These are phyloP conservation scores for Parapristionchus giblindavisi DNA, from an alignment of 2,888 invertebrate species.

Conservation along the genomic window DNA sequence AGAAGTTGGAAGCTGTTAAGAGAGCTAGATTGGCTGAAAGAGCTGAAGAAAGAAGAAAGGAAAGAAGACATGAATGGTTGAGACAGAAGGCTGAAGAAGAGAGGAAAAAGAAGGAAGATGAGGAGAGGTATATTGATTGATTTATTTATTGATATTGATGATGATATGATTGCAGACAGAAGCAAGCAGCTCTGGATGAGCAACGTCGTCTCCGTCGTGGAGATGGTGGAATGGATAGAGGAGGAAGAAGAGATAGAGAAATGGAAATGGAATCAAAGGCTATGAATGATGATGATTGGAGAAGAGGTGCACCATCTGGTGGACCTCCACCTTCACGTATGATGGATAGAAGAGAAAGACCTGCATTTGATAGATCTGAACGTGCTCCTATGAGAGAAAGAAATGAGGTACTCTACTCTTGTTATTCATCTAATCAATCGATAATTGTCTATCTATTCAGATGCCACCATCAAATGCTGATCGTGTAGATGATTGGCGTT, in stretches of 20 bases:
- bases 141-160: too few relatives aligned
- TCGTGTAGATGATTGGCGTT: constrained; percentile 29
- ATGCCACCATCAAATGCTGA: constrained; percentile 10
- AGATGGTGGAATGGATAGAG: constrained; percentile 7
- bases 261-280: constrained; percentile 11
- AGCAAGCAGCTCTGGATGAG: constrained; percentile 48
- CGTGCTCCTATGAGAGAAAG: constrained; percentile 31
- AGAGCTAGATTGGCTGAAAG: constrained; percentile 50
- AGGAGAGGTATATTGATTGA: constrained; percentile 48
- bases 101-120: constrained; percentile 51
- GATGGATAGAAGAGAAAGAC: constrained; percentile 35
- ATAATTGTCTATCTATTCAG: background rate
- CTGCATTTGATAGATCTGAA: constrained; percentile 20
- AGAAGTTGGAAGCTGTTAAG: constrained; percentile 52
- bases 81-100: constrained; percentile 43
- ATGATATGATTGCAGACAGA: constrained; percentile 39
- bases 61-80: constrained; percentile 46
- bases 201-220: constrained; percentile 43
- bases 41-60: constrained; percentile 50
- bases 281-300: constrained; percentile 34
- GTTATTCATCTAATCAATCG: background rate
- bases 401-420: background rate
- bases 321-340: background rate
- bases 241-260: constrained; percentile 28
- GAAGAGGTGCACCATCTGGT: constrained; percentile 21